Base-by-base conservation (phyloP, 2,888 invertebrate species). In the Endomychus coccineus region DNA sequence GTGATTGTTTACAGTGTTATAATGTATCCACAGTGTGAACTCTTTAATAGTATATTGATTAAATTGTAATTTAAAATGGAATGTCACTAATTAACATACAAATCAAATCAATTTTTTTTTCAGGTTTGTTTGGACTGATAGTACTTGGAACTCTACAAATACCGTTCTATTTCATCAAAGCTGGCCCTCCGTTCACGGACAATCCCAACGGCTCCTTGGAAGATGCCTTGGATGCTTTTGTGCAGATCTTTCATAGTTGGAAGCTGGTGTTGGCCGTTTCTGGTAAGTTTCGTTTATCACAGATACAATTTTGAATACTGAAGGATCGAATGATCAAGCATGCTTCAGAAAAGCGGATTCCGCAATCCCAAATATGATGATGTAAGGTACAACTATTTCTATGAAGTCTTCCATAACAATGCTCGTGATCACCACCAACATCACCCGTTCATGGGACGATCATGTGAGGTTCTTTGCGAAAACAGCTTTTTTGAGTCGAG, bases 391-490 rank as follows among this genome's bases (percentile, higher is more conserved):
- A 2, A 71, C 86, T 13, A 55, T 89, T 14, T 90, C 90, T 32
- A 92, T 94, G 48, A 89, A 94, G 0, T 85, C 92, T 68, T 94
- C 94, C 38, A 59, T n/a, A n/a, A n/a, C n/a, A n/a, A n/a, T n/a
- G n/a, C n/a, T n/a, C n/a, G n/a, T n/a, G n/a, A n/a, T n/a, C n/a
- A n/a, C n/a, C n/a, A n/a, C n/a, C n/a, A n/a, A n/a, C n/a, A n/a
- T n/a, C n/a, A n/a, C n/a, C n/a, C n/a, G n/a, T n/a, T n/a, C n/a
- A n/a, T n/a, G n/a, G n/a, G n/a, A n/a, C n/a, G n/a, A n/a, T n/a
- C n/a, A n/a, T n/a, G n/a, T n/a, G n/a, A n/a, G n/a, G n/a, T n/a
- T n/a, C n/a, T n/a, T n/a, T n/a, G n/a, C n/a, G n/a, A n/a, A n/a
- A n/a, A n/a, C n/a, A n/a, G n/a, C n/a, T n/a, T n/a, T n/a, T n/a